Conservation (phyloP, 2,797 vertebrate species). For the Eutrigla gurnardus region DNA sequence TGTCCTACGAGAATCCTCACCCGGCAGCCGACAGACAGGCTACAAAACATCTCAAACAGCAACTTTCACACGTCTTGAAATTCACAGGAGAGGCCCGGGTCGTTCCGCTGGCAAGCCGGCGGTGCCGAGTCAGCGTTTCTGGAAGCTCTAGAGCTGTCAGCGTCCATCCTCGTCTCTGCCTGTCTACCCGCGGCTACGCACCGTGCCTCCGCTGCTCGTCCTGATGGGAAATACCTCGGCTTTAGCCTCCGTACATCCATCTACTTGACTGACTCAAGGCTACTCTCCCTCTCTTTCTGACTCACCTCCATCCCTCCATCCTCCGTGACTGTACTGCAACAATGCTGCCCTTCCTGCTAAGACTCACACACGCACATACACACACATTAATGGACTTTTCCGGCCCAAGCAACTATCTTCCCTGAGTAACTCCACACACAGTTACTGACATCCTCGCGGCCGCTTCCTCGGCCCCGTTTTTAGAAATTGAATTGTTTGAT, state of each 20-base stretch:
- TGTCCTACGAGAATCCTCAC: neutral
- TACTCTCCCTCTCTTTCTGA: slow-evolving; percentile 10
- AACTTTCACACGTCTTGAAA: slow-evolving; percentile 46
- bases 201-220: slow-evolving; percentile 22
- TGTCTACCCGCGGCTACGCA: slow-evolving; percentile 5
- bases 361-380: neutral
- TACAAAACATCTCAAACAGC: slow-evolving; percentile 36
- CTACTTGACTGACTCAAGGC: slow-evolving; percentile 25
- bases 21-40: neutral
- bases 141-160: slow-evolving; percentile 53
- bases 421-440: slow-evolving; percentile 21
- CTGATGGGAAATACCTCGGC: slow-evolving; percentile 42
- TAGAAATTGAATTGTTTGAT: slow-evolving; percentile 68
- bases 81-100: slow-evolving; percentile 11
- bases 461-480: slow-evolving; percentile 20
- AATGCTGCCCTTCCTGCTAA: neutral
- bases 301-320: slow-evolving; percentile 9
- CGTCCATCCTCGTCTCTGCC: slow-evolving; percentile 49
- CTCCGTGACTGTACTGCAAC: neutral
- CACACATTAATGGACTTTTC: slow-evolving; percentile 23
- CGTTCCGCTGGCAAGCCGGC: slow-evolving; percentile 14
- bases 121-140: slow-evolving; percentile 60
- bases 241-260: slow-evolving; percentile 32
- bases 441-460: slow-evolving; percentile 26
- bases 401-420: slow-evolving; percentile 17